Evolutionary conservation across 2,113 vertebrate genomes (phyloP).

Genomic region (Theristicus caerulescens): DNA sequence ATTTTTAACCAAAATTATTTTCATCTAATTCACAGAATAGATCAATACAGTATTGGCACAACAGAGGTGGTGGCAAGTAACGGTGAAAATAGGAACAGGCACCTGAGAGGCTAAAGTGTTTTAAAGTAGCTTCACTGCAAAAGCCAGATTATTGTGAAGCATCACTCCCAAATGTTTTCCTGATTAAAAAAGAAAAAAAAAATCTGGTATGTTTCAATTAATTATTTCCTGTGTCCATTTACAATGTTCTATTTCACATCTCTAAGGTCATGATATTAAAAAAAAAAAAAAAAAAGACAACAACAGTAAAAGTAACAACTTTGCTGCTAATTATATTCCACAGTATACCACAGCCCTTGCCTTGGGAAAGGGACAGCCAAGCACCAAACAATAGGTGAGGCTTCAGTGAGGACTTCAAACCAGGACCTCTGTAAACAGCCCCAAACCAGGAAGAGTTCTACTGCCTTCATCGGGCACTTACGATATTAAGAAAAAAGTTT

Average conservation of each 20-base stretch:
- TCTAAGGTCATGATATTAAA: background rate
- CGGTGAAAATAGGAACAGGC: background rate
- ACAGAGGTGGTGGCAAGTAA: background rate
- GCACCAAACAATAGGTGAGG: background rate
- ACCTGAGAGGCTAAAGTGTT: background rate
- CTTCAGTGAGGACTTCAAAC: background rate
- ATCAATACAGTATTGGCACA: background rate
- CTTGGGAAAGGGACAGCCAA: background rate
- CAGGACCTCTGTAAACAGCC: background rate
- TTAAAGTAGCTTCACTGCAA: background rate
- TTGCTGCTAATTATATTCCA: background rate
- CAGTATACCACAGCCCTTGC: background rate
- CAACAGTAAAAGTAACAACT: background rate
- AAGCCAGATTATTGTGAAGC: background rate
- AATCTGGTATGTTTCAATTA: background rate
- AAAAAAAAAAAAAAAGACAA: background rate
- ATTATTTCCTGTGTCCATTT: background rate
- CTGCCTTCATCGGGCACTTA: background rate
- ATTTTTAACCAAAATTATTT: background rate
- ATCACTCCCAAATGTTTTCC: background rate
- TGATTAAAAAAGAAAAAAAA: background rate
- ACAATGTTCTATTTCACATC: background rate
- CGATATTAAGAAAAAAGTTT: background rate
- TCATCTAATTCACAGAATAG: background rate
- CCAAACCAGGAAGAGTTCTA: background rate